These are phyloP conservation scores for Ophiothrix spiculata DNA, from an alignment of 35 echinoderm and acorn worm species.

Conservation along the genomic window DNA sequence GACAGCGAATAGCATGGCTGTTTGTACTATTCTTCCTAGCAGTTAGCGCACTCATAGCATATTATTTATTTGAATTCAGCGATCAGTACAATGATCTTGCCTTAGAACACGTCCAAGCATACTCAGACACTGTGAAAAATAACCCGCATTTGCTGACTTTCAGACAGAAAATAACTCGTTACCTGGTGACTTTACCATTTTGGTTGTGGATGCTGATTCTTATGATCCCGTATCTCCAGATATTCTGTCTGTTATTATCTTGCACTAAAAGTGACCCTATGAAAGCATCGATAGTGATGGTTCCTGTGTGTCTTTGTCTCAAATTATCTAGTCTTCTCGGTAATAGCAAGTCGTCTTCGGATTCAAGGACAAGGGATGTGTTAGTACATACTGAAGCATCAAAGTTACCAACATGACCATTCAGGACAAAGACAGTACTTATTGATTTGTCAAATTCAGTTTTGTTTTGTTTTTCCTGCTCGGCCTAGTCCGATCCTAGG, in stretches of 20 bases:
- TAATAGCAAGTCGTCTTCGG: neutral
- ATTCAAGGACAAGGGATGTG: neutral
- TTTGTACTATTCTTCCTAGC: constrained; percentile 60
- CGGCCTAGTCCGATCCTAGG: too few relatives aligned
- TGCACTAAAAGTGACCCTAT: constrained; percentile 92
- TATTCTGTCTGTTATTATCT: constrained; percentile 87
- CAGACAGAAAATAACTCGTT: constrained; percentile 48
- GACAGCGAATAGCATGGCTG: constrained; percentile 92
- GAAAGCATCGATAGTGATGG: constrained; percentile 76
- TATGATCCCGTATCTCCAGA: constrained; percentile 82
- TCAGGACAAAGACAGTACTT: too few relatives aligned
- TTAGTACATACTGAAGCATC: neutral
- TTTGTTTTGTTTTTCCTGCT: too few relatives aligned
- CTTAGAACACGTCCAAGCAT: constrained; percentile 62
- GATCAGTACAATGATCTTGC: constrained; percentile 88
- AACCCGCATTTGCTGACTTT: constrained; percentile 51
- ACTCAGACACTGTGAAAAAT: constrained; percentile 50
- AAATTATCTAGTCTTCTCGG: constrained; percentile 10
- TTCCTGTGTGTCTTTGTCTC: constrained; percentile 75
- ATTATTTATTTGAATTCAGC: constrained; percentile 99
- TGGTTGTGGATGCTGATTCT: constrained; percentile 79
- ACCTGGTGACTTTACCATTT: constrained; percentile 78
- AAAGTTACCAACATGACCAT: too few relatives aligned
- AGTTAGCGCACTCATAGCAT: constrained; percentile 53
- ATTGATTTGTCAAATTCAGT: too few relatives aligned